Base-by-base conservation (phyloP, 2,797 vertebrate species). In the Notolabrus celidotus region DNA sequence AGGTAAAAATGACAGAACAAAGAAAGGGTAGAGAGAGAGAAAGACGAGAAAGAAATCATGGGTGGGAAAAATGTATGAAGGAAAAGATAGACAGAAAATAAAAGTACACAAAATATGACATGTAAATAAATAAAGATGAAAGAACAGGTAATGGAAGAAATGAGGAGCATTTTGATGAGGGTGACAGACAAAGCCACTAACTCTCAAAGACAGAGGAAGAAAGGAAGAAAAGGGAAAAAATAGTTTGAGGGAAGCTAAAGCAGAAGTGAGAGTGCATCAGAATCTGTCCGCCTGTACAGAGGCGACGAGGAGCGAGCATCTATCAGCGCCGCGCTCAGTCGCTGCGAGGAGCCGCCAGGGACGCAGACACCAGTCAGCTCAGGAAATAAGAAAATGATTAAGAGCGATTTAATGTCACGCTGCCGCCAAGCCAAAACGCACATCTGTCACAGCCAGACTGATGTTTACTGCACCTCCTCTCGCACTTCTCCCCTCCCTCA, bases 361-460 rank as follows among this genome's bases (percentile, higher is more conserved):
- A 82, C 75, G 62, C 65, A 86, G 73, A 77, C 77, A 64, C 63
- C 82, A 80, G 89, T 89, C 87, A 89, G 57, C 80, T 86, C 88
- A 81, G 89, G 90, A 93, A 91, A 92, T 92, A 90, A 88, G 92
- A 91, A 91, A 92, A 92, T 89, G 85, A 94, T 93, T 87, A 92
- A 90, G 88, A 92, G 87, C 79, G 82, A 90, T 91, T 92, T 90
- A 87, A 92, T 74, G 86, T 83, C 83, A 77, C 27, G 47, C 73
- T 23, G 56, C 79, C 64, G 50, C 85, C 78, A 67, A 63, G 71
- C 70, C 81, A 80, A 85, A 87, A 90, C 38, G 83, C 71, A 80
- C 86, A 89, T 90, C 87, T 86, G 88, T 90, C 86, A 83, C 67
- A 10, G 67, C 15, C 25, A 88, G 86, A 91, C 70, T 62, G 86